Conservation (phyloP, 2,113 vertebrate genomes). For the Zosterops lateralis region DNA sequence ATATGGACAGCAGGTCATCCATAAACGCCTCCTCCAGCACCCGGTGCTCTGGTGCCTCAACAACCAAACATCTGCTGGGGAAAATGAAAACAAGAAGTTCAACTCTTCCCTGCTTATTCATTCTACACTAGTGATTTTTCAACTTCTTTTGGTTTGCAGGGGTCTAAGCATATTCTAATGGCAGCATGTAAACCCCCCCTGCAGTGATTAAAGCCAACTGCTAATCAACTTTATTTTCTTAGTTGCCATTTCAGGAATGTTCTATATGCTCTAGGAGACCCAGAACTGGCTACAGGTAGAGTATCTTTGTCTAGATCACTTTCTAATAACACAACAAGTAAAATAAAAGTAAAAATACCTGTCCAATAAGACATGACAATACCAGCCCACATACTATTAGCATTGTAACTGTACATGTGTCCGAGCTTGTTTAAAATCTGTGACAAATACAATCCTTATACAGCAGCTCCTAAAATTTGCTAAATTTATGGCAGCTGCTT, state of each 20-base stretch:
- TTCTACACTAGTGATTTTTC: neutral
- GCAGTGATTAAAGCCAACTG: neutral
- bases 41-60: neutral
- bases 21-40: neutral
- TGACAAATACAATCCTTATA: neutral
- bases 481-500: neutral
- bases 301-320: neutral
- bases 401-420: neutral
- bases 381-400: neutral
- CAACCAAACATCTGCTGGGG: slow-evolving; percentile 24
- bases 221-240: neutral
- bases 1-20: neutral
- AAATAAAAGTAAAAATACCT: neutral
- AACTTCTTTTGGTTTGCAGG: neutral
- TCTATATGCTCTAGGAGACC: neutral
- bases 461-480: neutral
- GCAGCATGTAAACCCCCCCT: neutral
- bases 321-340: neutral
- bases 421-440: neutral
- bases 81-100: neutral
- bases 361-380: neutral
- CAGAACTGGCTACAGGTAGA: neutral
- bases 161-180: neutral
- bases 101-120: neutral
- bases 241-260: neutral